These are phyloP conservation scores for Phacellophora camtschatica DNA, from an alignment of 30 jellyfish, hydroid and myxozoan genomes.

Conservation along the genomic window DNA sequence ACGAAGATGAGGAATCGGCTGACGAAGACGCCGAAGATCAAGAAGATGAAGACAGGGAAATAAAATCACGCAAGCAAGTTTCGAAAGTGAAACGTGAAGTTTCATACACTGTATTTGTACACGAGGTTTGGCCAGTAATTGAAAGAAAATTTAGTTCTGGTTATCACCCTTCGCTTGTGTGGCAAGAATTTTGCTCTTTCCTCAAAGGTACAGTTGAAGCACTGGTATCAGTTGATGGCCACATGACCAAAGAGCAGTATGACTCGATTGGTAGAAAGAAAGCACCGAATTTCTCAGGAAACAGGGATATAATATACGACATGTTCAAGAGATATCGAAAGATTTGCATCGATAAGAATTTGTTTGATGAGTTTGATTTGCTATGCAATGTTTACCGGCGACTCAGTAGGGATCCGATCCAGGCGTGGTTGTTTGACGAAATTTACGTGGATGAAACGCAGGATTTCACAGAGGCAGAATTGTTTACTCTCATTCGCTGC, in stretches of 20 bases:
- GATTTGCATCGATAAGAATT: slow-evolving; percentile 16
- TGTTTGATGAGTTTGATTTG: slow-evolving; percentile 75
- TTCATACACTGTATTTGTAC: slow-evolving; percentile 63
- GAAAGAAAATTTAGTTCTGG: slow-evolving; percentile 30
- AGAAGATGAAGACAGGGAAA: slow-evolving; percentile 1
- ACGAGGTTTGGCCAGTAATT: slow-evolving; percentile 71
- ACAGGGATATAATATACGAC: slow-evolving; percentile 66
- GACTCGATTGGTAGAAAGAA: slow-evolving; percentile 70
- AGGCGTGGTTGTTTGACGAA: slow-evolving; percentile 76
- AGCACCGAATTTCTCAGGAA: slow-evolving; percentile 85
- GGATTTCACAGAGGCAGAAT: slow-evolving; percentile 88
- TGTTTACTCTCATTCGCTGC: slow-evolving; percentile 62
- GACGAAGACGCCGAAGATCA: slow-evolving; percentile 11
- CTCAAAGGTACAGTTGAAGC: slow-evolving; percentile 80
- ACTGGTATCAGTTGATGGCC: slow-evolving; percentile 49
- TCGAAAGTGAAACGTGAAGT: slow-evolving; percentile 44
- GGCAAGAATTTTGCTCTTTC: slow-evolving; percentile 92
- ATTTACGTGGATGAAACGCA: slow-evolving; percentile 88
- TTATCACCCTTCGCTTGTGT: slow-evolving; percentile 81
- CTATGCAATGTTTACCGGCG: slow-evolving; percentile 65
- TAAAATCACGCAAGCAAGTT: background rate
- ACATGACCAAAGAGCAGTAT: slow-evolving; percentile 53
- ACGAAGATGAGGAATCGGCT: slow-evolving; percentile 44
- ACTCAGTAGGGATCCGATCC: slow-evolving; percentile 10
- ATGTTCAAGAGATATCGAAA: slow-evolving; percentile 52